Evolutionary conservation across 2,888 invertebrate genomes (phyloP).

Genomic region (Toxonevra muliebris): DNA sequence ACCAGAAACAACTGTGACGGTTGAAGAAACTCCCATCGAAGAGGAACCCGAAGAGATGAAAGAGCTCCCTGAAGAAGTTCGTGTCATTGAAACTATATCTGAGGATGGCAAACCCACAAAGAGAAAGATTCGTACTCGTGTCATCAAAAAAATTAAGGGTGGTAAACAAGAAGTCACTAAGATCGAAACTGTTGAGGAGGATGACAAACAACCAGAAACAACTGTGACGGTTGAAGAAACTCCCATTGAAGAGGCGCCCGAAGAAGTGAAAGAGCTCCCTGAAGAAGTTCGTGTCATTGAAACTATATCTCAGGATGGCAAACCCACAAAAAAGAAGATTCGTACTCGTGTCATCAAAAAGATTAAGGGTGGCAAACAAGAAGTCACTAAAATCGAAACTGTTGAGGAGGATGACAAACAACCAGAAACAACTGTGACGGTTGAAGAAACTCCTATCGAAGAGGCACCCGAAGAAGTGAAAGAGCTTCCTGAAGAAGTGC

Average conservation of each 20-base stretch:
- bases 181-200: constrained; percentile 31
- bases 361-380: constrained; percentile 33
- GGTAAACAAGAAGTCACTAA: constrained; percentile 32
- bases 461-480: constrained; percentile 10
- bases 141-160: constrained; percentile 29
- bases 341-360: constrained; percentile 35
- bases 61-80: constrained; percentile 28
- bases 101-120: constrained; percentile 29
- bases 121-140: constrained; percentile 26
- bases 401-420: constrained; percentile 30
- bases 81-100: constrained; percentile 19
- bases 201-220: constrained; percentile 31
- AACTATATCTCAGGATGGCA: constrained; percentile 21
- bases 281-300: constrained; percentile 27
- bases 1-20: constrained; percentile 24
- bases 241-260: constrained; percentile 16
- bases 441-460: constrained; percentile 19
- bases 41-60: constrained; percentile 11
- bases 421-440: constrained; percentile 19
- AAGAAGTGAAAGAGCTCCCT: constrained; percentile 20
- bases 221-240: constrained; percentile 31
- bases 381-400: constrained; percentile 34
- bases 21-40: constrained; percentile 24
- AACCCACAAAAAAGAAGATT: constrained; percentile 22
- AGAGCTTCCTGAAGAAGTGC: constrained; percentile 28